A percentile compares a stretch with the other conserved stretches of the same genome.
These are phyloP conservation scores for Phylloscopus whistleri DNA, from an alignment of 2,113 vertebrate genomes.

Conservation along the genomic window DNA sequence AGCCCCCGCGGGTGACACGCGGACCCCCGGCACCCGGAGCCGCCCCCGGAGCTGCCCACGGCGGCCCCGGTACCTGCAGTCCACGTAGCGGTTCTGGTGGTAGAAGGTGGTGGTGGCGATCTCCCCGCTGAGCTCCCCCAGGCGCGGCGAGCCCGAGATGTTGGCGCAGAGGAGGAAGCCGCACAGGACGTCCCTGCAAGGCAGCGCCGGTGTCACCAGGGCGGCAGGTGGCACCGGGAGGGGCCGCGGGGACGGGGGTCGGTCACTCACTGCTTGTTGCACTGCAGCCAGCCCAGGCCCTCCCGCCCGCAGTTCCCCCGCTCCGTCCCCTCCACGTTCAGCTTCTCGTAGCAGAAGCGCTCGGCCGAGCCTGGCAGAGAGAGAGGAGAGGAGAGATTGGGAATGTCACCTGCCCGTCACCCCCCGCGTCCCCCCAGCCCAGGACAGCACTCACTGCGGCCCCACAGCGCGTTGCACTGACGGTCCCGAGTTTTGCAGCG, in stretches of 20 bases:
- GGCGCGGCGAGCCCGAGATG: slow-evolving; percentile 82
- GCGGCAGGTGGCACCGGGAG: fast-evolving
- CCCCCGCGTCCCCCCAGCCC: fast-evolving
- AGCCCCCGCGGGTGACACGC: fast-evolving
- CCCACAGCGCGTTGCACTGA: slow-evolving; percentile 89
- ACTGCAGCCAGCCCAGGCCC: slow-evolving; percentile 88
- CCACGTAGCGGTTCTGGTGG: slow-evolving; percentile 92
- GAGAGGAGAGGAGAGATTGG: fast-evolving
- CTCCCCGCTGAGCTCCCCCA: slow-evolving; percentile 87
- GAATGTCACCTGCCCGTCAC: not conserved
- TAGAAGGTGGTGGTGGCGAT: slow-evolving; percentile 91
- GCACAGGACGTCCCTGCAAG: slow-evolving; percentile 87
- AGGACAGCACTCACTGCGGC: slow-evolving; percentile 77
- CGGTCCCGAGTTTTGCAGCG: slow-evolving; percentile 89
- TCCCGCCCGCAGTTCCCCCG: slow-evolving; percentile 90
- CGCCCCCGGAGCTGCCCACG: fast-evolving
- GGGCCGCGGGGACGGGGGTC: not conserved
- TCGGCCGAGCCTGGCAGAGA: slow-evolving; percentile 80
- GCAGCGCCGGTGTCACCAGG: not conserved
- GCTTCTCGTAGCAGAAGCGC: slow-evolving; percentile 93
- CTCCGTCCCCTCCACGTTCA: slow-evolving; percentile 92
- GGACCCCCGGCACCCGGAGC: fast-evolving
- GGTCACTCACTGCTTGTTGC: slow-evolving; percentile 90
- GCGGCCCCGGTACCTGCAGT: slow-evolving; percentile 81
- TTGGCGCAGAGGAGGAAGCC: slow-evolving; percentile 93